Evolutionary conservation across 2,888 invertebrate species (phyloP).

Genomic region (Lasius fuliginosus): DNA sequence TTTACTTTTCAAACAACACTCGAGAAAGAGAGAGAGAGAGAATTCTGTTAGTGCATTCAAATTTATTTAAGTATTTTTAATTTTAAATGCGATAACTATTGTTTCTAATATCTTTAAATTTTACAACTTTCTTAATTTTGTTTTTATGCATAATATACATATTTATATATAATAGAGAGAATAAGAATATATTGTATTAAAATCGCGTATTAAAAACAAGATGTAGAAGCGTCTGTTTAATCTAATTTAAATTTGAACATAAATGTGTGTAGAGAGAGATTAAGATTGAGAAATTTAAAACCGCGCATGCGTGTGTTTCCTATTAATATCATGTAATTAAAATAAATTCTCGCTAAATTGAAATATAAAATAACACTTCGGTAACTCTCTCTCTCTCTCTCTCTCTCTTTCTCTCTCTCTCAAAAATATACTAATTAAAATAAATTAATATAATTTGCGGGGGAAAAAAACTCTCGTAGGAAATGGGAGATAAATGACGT

Average conservation of each 20-base stretch:
- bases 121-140: background rate
- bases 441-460: background rate
- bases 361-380: background rate
- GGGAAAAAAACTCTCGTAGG: background rate
- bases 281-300: background rate
- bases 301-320: background rate
- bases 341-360: background rate
- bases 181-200: background rate
- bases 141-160: background rate
- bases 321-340: background rate
- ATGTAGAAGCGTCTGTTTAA: background rate
- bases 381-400: background rate
- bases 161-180: background rate
- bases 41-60: background rate
- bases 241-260: background rate
- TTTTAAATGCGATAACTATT: background rate
- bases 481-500: background rate
- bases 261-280: background rate
- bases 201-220: background rate
- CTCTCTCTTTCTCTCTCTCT: background rate
- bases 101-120: background rate
- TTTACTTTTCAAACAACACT: background rate
- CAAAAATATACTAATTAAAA: background rate
- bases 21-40: no score
- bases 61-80: background rate